Evolutionary conservation across 2,888 invertebrate genomes (phyloP).

Genomic region (Tridacna crocea): DNA sequence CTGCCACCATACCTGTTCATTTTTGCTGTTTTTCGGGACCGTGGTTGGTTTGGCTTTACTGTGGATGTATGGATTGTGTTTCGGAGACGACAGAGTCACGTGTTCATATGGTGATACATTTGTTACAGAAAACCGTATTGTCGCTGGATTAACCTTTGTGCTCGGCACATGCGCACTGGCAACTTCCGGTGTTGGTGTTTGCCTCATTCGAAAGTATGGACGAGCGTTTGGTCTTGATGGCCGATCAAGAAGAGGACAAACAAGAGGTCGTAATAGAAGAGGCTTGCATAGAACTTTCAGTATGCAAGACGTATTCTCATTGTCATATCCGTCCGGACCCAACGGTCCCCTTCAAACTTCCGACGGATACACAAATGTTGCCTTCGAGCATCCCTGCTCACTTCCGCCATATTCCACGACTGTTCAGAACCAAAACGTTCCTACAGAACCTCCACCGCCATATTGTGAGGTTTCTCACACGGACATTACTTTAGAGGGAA

Average conservation of each 20-base stretch:
- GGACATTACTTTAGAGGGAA: not conserved
- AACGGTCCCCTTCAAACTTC: not conserved
- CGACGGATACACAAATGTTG: conserved; percentile 42
- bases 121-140: conserved; percentile 32
- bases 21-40: conserved; percentile 46
- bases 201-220: conserved; percentile 44
- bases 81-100: conserved; percentile 22
- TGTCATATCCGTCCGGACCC: not conserved
- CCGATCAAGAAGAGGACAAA: not conserved
- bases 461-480: conserved; percentile 2
- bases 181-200: conserved; percentile 32
- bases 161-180: conserved; percentile 31
- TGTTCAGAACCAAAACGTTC: conserved; percentile 3
- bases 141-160: conserved; percentile 30
- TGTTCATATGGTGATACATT: conserved; percentile 43
- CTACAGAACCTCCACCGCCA: conserved; percentile 9
- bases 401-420: conserved; percentile 43
- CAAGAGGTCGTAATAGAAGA: not conserved
- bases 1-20: conserved; percentile 46
- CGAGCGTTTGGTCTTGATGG: conserved; percentile 37
- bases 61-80: conserved; percentile 60
- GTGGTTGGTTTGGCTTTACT: conserved; percentile 46
- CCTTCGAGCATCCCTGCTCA: conserved; percentile 41
- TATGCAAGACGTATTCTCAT: conserved; percentile 13
- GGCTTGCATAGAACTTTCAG: not conserved